These are phyloP conservation scores for Drosophila repletoides DNA, from an alignment of 1,140 invertebrate species.

Conservation along the genomic window DNA sequence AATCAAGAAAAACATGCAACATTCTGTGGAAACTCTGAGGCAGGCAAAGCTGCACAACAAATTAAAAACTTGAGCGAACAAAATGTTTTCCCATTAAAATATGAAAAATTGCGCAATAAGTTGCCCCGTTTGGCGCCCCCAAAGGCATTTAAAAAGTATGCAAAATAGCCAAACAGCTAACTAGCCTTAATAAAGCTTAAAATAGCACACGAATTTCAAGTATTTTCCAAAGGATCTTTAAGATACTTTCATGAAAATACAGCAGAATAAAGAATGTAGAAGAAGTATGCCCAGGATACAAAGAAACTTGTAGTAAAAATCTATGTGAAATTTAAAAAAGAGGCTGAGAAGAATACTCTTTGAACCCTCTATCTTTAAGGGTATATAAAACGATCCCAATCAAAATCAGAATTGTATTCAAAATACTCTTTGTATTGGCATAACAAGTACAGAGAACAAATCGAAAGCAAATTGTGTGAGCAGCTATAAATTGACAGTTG, in stretches of 20 bases:
- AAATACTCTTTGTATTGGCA: too few species aligned
- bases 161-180: slow-evolving; percentile 33
- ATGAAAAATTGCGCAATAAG: slow-evolving; percentile 79
- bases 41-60: slow-evolving; percentile 64
- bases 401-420: too few species aligned
- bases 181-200: slow-evolving; percentile 3
- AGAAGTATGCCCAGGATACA: too few species aligned
- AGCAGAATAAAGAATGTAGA: background rate
- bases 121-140: slow-evolving; percentile 38
- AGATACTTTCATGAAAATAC: background rate
- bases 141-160: slow-evolving; percentile 43
- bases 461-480: slow-evolving; percentile 9
- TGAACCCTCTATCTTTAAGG: too few species aligned
- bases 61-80: slow-evolving; percentile 72
- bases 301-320: too few species aligned
- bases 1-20: slow-evolving; percentile 61
- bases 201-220: background rate
- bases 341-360: too few species aligned
- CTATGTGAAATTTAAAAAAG: too few species aligned
- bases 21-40: slow-evolving; percentile 3
- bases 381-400: too few species aligned
- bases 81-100: slow-evolving; percentile 78
- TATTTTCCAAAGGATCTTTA: slow-evolving; percentile 7
- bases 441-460: too few species aligned
- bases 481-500: slow-evolving; percentile 12